Conservation (phyloP, 2,113 vertebrate genomes). For the Cavia porcellus region DNA sequence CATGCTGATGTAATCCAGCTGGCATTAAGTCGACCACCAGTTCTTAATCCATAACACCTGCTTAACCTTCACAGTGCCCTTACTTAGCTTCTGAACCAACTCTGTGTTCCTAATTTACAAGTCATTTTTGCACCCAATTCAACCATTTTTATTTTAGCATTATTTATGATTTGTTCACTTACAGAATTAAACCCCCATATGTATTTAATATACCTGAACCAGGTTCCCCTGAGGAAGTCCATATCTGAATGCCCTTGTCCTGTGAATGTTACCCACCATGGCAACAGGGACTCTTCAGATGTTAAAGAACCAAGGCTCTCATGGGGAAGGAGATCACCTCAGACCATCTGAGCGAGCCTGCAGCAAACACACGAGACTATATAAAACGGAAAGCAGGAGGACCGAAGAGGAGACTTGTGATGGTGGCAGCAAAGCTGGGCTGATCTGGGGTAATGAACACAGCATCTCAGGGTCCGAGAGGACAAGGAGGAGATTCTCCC, state of each 20-base stretch:
- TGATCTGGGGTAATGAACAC: fast-evolving
- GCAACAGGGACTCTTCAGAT: neutral
- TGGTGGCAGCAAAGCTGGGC: neutral
- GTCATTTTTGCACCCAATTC: neutral
- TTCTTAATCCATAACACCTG: neutral
- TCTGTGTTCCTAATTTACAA: neutral
- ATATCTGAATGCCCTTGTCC: neutral
- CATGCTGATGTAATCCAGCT: no score
- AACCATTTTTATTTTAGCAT: neutral
- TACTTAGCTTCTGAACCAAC: neutral
- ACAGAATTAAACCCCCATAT: neutral
- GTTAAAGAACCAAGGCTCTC: neutral
- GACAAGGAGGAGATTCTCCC: no score
- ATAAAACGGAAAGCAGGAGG: neutral
- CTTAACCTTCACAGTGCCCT: neutral
- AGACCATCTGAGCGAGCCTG: neutral
- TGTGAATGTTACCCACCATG: neutral
- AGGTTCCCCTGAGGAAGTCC: neutral
- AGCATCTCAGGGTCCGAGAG: neutral
- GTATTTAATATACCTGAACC: neutral
- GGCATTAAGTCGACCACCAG: no score
- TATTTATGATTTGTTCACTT: neutral
- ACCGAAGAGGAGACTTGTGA: no score
- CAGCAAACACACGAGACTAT: no score
- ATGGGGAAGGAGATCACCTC: neutral